These are phyloP conservation scores for Actinia equina DNA, from an alignment of 64 coral and sea anemone species.

Conservation along the genomic window DNA sequence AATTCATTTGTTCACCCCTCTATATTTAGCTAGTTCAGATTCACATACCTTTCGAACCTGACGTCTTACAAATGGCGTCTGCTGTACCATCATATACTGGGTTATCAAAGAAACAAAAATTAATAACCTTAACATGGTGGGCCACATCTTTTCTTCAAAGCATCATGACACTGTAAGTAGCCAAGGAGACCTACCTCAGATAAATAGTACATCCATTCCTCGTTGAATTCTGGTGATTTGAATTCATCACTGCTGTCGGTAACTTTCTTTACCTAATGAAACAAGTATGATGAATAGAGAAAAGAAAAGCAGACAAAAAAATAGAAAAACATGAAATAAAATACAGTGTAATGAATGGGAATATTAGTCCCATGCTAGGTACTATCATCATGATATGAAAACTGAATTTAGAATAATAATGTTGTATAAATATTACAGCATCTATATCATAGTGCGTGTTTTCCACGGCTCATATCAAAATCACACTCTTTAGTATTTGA, in stretches of 20 bases:
- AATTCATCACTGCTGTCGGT: slow-evolving; percentile 65
- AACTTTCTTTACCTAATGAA: slow-evolving; percentile 83
- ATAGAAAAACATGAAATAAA: background rate
- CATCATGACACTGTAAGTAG: too few relatives aligned
- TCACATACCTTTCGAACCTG: slow-evolving; percentile 87
- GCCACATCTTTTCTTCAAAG: too few relatives aligned
- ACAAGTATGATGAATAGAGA: background rate
- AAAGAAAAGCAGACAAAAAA: background rate
- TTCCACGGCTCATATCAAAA: too few relatives aligned
- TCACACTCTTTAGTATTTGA: too few relatives aligned
- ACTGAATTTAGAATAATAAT: too few relatives aligned
- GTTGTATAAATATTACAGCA: too few relatives aligned
- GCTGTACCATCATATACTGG: slow-evolving; percentile 96
- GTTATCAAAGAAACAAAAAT: background rate
- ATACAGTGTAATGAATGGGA: too few relatives aligned
- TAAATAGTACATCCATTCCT: slow-evolving; percentile 88
- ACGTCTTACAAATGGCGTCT: slow-evolving; percentile 89
- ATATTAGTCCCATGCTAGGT: background rate
- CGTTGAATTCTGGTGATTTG: slow-evolving; percentile 56
- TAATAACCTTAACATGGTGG: background rate
- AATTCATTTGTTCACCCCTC: too few relatives aligned
- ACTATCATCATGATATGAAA: too few relatives aligned
- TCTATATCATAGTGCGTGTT: too few relatives aligned
- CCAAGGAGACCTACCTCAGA: slow-evolving; percentile 57
- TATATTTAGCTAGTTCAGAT: too few relatives aligned